Evolutionary conservation across 2,888 invertebrate species (phyloP).

Genomic region (Bhutanitis thaidina): DNA sequence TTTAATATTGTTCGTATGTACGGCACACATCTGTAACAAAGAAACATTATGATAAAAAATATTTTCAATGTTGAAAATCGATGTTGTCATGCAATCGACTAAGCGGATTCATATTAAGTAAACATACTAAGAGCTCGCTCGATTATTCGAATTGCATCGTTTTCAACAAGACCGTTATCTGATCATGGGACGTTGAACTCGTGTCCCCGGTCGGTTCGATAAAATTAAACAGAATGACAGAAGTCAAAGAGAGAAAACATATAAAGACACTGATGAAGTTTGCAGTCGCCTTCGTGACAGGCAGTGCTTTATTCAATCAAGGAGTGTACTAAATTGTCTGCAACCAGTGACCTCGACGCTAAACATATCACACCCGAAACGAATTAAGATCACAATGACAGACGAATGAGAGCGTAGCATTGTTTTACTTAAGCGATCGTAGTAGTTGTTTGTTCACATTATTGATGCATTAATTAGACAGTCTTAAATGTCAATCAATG

Average conservation of each 20-base stretch:
- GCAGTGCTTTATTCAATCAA: slow-evolving; percentile 62
- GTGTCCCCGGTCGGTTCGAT: slow-evolving; percentile 22
- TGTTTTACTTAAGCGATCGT: too few relatives aligned
- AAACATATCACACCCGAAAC: slow-evolving; percentile 3
- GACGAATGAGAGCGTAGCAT: background rate
- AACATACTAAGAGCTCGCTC: slow-evolving; percentile 36
- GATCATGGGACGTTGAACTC: slow-evolving; percentile 33
- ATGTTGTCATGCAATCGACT: background rate
- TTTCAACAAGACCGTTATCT: slow-evolving; percentile 42
- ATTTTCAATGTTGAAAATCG: slow-evolving; percentile 1
- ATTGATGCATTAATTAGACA: too few relatives aligned
- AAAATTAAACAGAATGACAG: slow-evolving; percentile 18
- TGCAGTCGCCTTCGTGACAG: slow-evolving; percentile 24
- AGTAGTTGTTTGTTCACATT: too few relatives aligned
- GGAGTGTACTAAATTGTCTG: slow-evolving; percentile 42
- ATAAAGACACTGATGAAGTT: slow-evolving; percentile 20
- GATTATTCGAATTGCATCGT: slow-evolving; percentile 36
- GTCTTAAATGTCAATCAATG: too few relatives aligned
- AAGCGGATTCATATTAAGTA: slow-evolving; percentile 2
- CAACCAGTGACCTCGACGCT: slow-evolving; percentile 26
- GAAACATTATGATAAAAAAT: slow-evolving; percentile 28
- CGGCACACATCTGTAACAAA: slow-evolving; percentile 16
- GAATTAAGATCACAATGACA: slow-evolving; percentile 6
- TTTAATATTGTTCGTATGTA: background rate
- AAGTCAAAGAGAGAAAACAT: background rate